These are phyloP conservation scores for Leucoptera coffeella DNA, from an alignment of 2,888 invertebrate genomes.

Conservation along the genomic window DNA sequence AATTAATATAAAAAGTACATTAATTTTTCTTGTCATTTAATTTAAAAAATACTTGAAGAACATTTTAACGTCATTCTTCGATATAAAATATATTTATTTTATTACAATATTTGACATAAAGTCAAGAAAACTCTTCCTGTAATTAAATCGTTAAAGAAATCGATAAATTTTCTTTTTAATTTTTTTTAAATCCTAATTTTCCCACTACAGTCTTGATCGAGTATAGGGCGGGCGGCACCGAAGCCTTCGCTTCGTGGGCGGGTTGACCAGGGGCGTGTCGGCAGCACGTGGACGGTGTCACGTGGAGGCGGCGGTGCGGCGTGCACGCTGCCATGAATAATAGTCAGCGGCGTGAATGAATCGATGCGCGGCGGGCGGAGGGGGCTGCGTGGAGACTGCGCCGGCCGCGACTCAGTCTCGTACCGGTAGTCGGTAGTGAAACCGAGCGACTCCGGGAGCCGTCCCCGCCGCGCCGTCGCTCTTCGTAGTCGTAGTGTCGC, in stretches of 20 bases:
- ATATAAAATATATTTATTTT: too few species aligned
- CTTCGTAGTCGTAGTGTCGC: constrained; percentile 57
- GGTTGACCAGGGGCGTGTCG: constrained; percentile 13
- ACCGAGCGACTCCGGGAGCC: constrained; percentile 58
- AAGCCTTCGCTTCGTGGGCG: constrained; percentile 10
- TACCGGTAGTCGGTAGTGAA: constrained; percentile 67
- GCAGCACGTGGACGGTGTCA: constrained; percentile 44
- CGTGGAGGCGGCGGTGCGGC: constrained; percentile 38
- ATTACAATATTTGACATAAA: too few species aligned
- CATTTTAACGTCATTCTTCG: too few species aligned
- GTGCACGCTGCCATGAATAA: constrained; percentile 46
- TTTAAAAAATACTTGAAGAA: too few species aligned
- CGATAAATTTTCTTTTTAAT: too few species aligned
- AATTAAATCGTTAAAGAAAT: too few species aligned
- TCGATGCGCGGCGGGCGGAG: constrained; percentile 37
- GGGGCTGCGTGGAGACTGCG: constrained; percentile 34
- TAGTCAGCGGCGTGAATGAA: constrained; percentile 50
- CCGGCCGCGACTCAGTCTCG: constrained; percentile 58
- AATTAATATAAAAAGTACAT: too few species aligned
- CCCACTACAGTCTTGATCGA: too few species aligned
- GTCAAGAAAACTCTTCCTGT: too few species aligned
- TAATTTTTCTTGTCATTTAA: too few species aligned
- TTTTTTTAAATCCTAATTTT: too few species aligned
- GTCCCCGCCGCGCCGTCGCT: constrained; percentile 53
- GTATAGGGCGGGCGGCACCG: constrained; percentile 5